Conservation (phyloP, 2,113 vertebrate genomes). For the Nothocercus nigrocapillus region DNA sequence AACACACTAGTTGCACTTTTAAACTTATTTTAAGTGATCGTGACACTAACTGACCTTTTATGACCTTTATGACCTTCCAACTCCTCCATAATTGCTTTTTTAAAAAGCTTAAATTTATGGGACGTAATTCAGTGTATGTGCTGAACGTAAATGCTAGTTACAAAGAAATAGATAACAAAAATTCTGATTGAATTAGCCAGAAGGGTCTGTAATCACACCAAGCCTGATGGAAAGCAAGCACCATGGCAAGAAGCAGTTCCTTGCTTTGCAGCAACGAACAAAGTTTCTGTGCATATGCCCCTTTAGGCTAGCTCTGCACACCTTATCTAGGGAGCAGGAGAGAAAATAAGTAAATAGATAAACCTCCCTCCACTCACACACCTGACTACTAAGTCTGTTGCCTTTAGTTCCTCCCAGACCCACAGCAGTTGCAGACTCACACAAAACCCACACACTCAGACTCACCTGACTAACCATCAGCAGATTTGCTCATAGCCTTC, state of each 20-base stretch:
- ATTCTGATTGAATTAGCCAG: neutral
- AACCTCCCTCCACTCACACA: accelerated
- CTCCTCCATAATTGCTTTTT: conserved; percentile 19
- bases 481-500: neutral
- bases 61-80: neutral
- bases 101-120: conserved; percentile 26
- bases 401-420: neutral
- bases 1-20: conserved; percentile 53
- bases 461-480: neutral
- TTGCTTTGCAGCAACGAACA: neutral
- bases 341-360: neutral
- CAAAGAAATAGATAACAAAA: neutral
- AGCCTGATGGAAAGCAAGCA: neutral
- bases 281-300: neutral
- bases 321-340: neutral
- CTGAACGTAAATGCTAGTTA: conserved; percentile 33
- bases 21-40: conserved; percentile 22
- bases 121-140: conserved; percentile 32
- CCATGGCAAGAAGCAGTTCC: neutral
- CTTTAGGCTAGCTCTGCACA: neutral
- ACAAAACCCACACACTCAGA: neutral
- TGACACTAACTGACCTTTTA: conserved; percentile 43
- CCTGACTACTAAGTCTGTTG: neutral
- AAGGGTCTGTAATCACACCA: neutral
- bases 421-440: neutral